These are phyloP conservation scores for Accipiter virgatus DNA, from an alignment of 2,113 vertebrate species.

Conservation along the genomic window DNA sequence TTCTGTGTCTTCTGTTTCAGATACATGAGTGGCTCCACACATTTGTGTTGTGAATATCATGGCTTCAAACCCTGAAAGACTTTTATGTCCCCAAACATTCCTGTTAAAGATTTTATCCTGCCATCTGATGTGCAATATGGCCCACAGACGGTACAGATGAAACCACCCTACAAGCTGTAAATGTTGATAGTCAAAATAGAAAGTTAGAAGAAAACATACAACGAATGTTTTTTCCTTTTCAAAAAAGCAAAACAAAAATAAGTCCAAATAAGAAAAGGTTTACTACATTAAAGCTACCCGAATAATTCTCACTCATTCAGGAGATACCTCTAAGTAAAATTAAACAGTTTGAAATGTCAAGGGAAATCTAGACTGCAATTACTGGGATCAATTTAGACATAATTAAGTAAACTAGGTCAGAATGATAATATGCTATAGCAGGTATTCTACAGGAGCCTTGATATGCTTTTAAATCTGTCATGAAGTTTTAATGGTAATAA, in stretches of 20 bases:
- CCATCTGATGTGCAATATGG: slow-evolving; percentile 55
- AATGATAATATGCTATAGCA: neutral
- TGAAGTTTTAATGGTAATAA: neutral
- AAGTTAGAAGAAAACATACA: slow-evolving; percentile 33
- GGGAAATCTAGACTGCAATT: neutral
- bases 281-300: neutral
- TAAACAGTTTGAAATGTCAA: neutral
- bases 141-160: slow-evolving; percentile 41
- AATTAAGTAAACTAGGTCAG: neutral
- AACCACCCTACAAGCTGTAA: slow-evolving; percentile 5
- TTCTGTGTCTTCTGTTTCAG: neutral
- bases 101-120: slow-evolving; percentile 27
- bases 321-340: neutral
- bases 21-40: neutral
- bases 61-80: neutral
- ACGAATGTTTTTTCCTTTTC: neutral
- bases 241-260: slow-evolving; percentile 9
- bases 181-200: slow-evolving; percentile 22
- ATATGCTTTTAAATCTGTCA: neutral
- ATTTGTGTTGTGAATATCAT: slow-evolving; percentile 5
- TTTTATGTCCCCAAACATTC: neutral
- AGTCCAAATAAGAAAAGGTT: neutral
- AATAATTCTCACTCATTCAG: neutral
- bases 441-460: neutral
- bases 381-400: neutral